These are phyloP conservation scores for Lutraria lutraria DNA, from an alignment of 2,888 invertebrate genomes.

Conservation along the genomic window DNA sequence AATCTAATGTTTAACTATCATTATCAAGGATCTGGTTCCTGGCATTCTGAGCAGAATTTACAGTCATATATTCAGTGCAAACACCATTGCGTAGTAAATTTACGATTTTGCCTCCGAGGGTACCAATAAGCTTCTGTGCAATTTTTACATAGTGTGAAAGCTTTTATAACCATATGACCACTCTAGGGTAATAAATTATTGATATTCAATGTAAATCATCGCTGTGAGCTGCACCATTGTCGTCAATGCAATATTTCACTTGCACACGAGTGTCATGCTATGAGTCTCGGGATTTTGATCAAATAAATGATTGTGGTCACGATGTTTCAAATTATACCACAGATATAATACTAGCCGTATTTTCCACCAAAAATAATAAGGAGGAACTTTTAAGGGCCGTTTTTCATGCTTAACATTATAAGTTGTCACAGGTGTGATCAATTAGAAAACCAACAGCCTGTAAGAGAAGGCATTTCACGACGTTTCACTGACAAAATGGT, in stretches of 20 bases:
- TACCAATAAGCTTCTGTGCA: neutral
- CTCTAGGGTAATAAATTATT: slow-evolving; percentile 36
- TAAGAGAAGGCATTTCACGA: slow-evolving; percentile 53
- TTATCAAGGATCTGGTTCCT: neutral
- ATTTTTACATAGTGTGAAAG: slow-evolving; percentile 28
- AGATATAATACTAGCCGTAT: neutral
- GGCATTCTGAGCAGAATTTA: neutral
- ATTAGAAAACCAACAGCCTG: slow-evolving; percentile 48
- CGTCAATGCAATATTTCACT: slow-evolving; percentile 11
- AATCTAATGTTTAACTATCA: neutral
- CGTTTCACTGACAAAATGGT: slow-evolving; percentile 41
- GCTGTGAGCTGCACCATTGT: slow-evolving; percentile 4
- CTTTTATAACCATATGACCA: slow-evolving; percentile 38
- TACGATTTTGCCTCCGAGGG: neutral
- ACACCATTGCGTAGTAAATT: slow-evolving; percentile 8
- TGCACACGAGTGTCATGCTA: slow-evolving; percentile 3
- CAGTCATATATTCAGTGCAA: neutral
- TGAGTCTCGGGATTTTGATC: neutral
- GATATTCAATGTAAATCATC: slow-evolving; percentile 33
- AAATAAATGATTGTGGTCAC: neutral
- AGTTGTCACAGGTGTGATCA: slow-evolving; percentile 61
- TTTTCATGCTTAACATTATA: neutral
- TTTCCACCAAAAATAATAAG: neutral
- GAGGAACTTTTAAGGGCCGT: neutral
- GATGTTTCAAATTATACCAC: neutral